Base-by-base conservation (phyloP, 2,888 invertebrate genomes). In the Candidula unifasciata region DNA sequence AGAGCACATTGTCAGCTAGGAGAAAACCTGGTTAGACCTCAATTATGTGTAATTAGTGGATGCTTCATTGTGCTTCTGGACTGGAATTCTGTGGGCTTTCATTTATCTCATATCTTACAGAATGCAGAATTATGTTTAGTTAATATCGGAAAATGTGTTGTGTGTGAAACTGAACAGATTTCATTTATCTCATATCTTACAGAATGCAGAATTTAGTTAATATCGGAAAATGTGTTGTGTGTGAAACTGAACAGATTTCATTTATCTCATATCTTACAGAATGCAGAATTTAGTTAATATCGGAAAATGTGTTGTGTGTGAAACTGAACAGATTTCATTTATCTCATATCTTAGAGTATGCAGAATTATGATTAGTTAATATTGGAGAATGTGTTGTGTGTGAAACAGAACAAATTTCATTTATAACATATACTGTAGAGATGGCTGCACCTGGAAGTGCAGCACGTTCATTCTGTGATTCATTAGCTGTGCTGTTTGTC, bases 341-440 rank as follows among this genome's bases (percentile, higher is more conserved):
- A 35, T 78, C 64, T 21, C n/a, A 64, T 78, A 37, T 78, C 64
- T 37, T 78, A 35, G 6, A 6, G 13, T n/a, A 66, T 66, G 10
- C 10, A n/a, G 8, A 6, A 6, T 44, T n/a, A n/a, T 21, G 21
- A 27, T 6, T 66, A 66, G n/a, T 30, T 33, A 30, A 69, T 69
- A 6, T 44, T 73, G 44, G 44, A 52, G 13, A 44, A 44, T 52
- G n/a, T 21, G 44, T n/a, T 52, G 8, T 73, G n/a, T 44, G 2
- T 3, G n/a, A 27, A 44, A n/a, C 24, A n/a, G 3, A 52, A 44
- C 2, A 52, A n/a, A 5, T n/a, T 24, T 73, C 0, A 16, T 78
- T 78, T 78, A 35, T 78, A 78, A 30, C n/a, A 64, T 78, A 37
- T 78, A 78, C 64, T 78, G 35, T 44, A 6, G 13, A 37, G n/a